Conservation (phyloP, 2,888 invertebrate species). For the Seira sanloemensis region DNA sequence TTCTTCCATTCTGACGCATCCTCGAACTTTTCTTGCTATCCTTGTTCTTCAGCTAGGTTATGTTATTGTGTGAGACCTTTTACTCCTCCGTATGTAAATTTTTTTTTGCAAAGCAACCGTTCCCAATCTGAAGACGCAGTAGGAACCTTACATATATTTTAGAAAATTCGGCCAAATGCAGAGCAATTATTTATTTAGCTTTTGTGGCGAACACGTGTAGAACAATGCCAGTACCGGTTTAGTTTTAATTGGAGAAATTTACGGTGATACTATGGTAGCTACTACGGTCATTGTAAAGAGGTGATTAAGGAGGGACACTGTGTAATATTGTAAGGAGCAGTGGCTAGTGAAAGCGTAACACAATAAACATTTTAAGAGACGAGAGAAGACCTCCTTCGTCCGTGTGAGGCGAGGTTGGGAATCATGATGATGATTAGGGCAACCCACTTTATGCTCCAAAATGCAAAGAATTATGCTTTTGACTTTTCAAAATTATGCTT, state of each 20-base stretch:
- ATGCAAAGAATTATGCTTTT: too few species aligned
- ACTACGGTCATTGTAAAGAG: background rate
- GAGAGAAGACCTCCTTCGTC: slow-evolving; percentile 40
- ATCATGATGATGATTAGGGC: too few species aligned
- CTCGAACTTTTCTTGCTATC: background rate
- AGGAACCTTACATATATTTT: background rate
- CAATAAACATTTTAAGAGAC: background rate
- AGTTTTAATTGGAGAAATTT: background rate
- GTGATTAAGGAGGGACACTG: background rate
- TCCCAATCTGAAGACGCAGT: too few species aligned
- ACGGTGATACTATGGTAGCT: too few species aligned
- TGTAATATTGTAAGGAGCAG: too few species aligned
- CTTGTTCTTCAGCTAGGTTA: too few species aligned
- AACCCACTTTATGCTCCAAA: too few species aligned
- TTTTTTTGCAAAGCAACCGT: too few species aligned
- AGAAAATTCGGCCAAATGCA: background rate
- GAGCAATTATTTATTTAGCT: background rate
- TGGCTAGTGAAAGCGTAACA: slow-evolving; percentile 3
- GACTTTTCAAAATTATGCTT: too few species aligned
- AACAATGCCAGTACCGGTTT: slow-evolving; percentile 2
- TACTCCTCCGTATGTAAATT: too few species aligned
- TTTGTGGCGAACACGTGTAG: background rate
- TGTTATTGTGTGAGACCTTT: too few species aligned
- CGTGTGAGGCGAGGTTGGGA: too few species aligned
- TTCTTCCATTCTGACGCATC: background rate